These are phyloP conservation scores for Desoria tigrina DNA, from an alignment of 2,888 invertebrate species.

Conservation along the genomic window DNA sequence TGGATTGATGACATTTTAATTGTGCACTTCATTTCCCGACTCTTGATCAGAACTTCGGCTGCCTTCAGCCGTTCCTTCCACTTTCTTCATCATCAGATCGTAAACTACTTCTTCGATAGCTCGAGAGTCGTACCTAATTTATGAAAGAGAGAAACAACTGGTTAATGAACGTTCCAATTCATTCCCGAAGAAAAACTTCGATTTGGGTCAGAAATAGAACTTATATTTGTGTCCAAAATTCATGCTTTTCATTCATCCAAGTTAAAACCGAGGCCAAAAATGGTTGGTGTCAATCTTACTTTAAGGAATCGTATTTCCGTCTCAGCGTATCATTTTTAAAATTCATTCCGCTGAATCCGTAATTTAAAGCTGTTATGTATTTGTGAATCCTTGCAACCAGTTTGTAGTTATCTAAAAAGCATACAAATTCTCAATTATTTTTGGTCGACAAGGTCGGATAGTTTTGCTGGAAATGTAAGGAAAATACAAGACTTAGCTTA, in stretches of 20 bases:
- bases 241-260: no score
- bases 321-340: slow-evolving; percentile 16
- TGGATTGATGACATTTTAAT: no score
- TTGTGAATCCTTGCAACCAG: slow-evolving; percentile 13
- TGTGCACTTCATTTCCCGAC: no score
- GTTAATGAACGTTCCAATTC: no score
- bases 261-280: background rate
- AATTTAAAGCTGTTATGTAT: slow-evolving; percentile 7
- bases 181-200: no score
- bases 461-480: no score
- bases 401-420: slow-evolving; percentile 2
- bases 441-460: no score
- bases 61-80: no score
- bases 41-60: no score
- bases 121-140: slow-evolving; percentile 6
- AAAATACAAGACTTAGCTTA: background rate
- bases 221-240: no score
- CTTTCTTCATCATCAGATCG: slow-evolving; percentile 12
- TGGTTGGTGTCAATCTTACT: slow-evolving; percentile 6
- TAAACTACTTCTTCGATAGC: slow-evolving; percentile 20
- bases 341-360: slow-evolving; percentile 19
- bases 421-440: background rate
- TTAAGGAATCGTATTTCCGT: slow-evolving; percentile 15
- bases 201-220: no score
- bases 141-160: background rate